Evolutionary conservation across 2,113 vertebrate genomes (phyloP).

Genomic region (Tor tambroides): DNA sequence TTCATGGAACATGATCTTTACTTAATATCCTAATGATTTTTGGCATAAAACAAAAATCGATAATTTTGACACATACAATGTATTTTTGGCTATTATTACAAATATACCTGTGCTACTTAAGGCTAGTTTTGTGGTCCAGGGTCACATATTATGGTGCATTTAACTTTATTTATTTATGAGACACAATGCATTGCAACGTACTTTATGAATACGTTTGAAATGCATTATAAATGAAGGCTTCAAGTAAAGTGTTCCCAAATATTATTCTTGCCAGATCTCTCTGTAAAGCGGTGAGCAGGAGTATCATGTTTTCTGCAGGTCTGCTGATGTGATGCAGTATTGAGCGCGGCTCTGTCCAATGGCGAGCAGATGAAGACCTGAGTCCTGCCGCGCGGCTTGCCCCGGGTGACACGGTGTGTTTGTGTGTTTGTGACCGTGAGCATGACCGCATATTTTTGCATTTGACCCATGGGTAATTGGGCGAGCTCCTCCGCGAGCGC

Average conservation of each 20-base stretch:
- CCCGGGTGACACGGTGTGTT: neutral
- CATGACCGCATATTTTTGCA: constrained; percentile 12
- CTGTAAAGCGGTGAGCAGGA: neutral
- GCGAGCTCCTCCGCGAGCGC: neutral
- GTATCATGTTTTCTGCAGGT: constrained; percentile 10
- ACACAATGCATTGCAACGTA: neutral
- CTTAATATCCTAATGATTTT: no score
- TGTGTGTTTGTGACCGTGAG: constrained; percentile 27
- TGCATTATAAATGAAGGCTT: neutral
- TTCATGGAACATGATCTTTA: no score
- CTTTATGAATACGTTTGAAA: neutral
- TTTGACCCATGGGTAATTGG: constrained; percentile 29
- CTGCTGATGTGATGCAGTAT: constrained; percentile 48
- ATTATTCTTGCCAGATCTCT: neutral
- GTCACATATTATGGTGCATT: neutral
- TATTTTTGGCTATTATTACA: no score
- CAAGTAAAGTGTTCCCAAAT: neutral
- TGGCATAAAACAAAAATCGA: no score
- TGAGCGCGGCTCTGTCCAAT: constrained; percentile 29
- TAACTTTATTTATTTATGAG: no score
- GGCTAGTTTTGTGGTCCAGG: no score
- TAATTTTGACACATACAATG: no score
- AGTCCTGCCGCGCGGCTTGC: neutral
- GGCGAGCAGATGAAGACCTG: constrained; percentile 44
- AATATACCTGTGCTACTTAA: no score